phyloP scores from a whole-genome alignment of 2,113 vertebrate genomes.

The Megaleporinus macrocephalus region DNA sequence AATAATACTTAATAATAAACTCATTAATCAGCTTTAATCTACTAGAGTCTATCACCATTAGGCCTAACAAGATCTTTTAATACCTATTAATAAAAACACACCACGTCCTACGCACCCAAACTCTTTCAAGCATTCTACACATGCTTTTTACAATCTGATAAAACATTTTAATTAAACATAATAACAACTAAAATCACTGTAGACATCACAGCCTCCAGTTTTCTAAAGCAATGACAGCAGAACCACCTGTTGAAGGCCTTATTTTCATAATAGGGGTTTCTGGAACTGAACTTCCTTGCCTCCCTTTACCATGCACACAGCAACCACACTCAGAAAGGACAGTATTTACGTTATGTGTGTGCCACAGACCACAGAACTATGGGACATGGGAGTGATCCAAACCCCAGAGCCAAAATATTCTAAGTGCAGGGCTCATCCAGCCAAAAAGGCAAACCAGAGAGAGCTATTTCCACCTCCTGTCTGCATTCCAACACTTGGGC shows the following conservation, averaged over 20 bases:
- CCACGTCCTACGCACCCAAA: too few species aligned
- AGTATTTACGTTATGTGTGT: conserved; percentile 36
- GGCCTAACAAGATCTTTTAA: too few species aligned
- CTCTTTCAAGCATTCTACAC: too few species aligned
- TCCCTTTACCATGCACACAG: conserved; percentile 11
- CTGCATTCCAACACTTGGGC: conserved; percentile 51
- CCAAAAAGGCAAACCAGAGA: conserved; percentile 62
- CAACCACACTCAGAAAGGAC: conserved; percentile 18
- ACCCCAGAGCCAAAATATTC: conserved; percentile 73
- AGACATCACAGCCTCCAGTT: not conserved
- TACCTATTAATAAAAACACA: too few species aligned
- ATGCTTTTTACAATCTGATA: too few species aligned
- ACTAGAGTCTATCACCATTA: too few species aligned
- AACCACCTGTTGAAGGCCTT: conserved; percentile 26
- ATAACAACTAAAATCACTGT: not conserved
- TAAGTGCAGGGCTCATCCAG: conserved; percentile 67
- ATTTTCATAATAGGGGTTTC: not conserved
- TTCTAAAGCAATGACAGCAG: not conserved
- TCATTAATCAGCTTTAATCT: too few species aligned
- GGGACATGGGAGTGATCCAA: conserved; percentile 61
- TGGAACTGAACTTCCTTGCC: conserved; percentile 12
- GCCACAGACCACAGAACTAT: conserved; percentile 72
- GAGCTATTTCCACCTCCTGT: conserved; percentile 67
- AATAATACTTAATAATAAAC: too few species aligned
- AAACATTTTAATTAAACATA: not conserved